A percentile compares a stretch with the other conserved stretches of the same genome.
These are phyloP conservation scores for Melanotaenia duboulayi DNA, from an alignment of 2,113 vertebrate species.

Conservation along the genomic window DNA sequence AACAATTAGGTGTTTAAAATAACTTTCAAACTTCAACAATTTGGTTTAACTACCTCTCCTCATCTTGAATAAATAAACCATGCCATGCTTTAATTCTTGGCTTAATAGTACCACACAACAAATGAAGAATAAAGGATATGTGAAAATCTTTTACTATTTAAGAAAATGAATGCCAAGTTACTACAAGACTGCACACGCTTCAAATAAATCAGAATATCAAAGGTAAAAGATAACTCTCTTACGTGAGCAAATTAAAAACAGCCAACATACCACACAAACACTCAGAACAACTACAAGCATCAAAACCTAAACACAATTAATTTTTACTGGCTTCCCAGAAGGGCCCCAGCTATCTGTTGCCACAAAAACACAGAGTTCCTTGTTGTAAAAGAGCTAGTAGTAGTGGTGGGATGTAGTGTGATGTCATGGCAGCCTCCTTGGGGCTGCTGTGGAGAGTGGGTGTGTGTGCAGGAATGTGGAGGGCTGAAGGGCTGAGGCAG, in stretches of 20 bases:
- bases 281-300: conserved; percentile 28
- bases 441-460: conserved; percentile 59
- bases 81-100: neutral
- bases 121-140: neutral
- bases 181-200: neutral
- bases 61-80: neutral
- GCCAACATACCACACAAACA: conserved; percentile 18
- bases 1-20: no score
- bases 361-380: conserved; percentile 45
- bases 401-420: conserved; percentile 70
- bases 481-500: conserved; percentile 61
- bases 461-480: conserved; percentile 75
- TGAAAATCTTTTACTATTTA: neutral
- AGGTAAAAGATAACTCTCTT: conserved; percentile 8
- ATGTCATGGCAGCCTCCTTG: conserved; percentile 71
- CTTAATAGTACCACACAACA: neutral
- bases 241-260: no score
- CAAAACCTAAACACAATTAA: conserved; percentile 45
- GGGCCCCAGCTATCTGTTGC: conserved; percentile 39
- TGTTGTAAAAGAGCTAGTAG: conserved; percentile 62
- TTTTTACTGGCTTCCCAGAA: conserved; percentile 55
- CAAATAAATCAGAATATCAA: neutral
- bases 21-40: neutral
- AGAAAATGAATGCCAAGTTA: neutral
- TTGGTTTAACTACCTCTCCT: neutral